Evolutionary conservation across 2,113 vertebrate genomes (phyloP).

Genomic region (Plectropomus leopardus): DNA sequence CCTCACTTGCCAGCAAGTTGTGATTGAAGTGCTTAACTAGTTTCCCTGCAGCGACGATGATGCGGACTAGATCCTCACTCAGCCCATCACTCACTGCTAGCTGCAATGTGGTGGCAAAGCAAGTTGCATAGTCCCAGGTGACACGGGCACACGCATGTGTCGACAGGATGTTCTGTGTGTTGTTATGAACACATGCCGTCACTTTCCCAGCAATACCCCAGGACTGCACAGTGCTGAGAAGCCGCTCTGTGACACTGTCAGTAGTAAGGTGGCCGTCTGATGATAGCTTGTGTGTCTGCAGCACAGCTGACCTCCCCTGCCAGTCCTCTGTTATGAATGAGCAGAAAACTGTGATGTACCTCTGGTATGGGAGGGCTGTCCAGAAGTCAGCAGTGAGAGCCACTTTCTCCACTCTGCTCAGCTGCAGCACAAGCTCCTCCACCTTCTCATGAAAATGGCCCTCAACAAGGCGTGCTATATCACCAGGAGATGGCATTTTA

Average conservation of each 20-base stretch:
- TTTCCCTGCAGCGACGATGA: conserved; percentile 62
- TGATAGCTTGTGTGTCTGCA: conserved; percentile 67
- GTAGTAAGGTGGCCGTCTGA: conserved; percentile 7
- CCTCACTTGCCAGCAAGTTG: conserved; percentile 52
- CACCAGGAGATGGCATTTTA: conserved; percentile 60
- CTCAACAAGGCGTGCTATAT: conserved; percentile 56
- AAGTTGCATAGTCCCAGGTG: conserved; percentile 62
- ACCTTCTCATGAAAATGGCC: conserved; percentile 62
- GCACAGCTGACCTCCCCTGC: conserved; percentile 65
- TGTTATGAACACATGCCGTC: conserved; percentile 66
- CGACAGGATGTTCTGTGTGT: conserved; percentile 6
- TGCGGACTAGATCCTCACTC: conserved; percentile 60
- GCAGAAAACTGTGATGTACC: conserved; percentile 67
- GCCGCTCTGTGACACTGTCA: conserved; percentile 36
- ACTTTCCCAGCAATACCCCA: conserved; percentile 68
- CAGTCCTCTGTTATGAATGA: conserved; percentile 75
- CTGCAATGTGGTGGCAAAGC: conserved; percentile 68
- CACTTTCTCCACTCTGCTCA: conserved; percentile 64
- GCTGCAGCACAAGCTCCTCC: conserved; percentile 60
- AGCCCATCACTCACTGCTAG: conserved; percentile 60
- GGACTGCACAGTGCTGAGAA: conserved; percentile 48
- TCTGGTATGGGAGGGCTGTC: conserved; percentile 64
- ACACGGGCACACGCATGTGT: neutral
- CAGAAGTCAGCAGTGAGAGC: conserved; percentile 71
- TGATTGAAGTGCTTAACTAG: conserved; percentile 67